These are phyloP conservation scores for Emys orbicularis DNA, from an alignment of 2,797 vertebrate genomes.

Conservation along the genomic window DNA sequence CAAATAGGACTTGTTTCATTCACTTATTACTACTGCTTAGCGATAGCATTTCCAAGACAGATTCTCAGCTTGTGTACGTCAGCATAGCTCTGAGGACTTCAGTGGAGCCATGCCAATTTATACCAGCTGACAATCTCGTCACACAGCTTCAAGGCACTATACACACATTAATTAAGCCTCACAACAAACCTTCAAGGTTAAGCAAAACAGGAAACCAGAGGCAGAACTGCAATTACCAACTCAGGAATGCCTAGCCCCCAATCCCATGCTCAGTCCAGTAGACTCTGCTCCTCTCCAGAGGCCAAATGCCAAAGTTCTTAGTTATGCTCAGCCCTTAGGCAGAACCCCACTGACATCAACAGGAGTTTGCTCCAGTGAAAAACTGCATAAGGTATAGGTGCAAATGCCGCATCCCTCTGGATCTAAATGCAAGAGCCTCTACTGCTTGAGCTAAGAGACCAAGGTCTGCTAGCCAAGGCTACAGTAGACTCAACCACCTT, in stretches of 20 bases:
- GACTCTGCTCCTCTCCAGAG: not conserved
- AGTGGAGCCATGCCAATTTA: not conserved
- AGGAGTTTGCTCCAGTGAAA: not conserved
- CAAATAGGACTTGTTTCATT: not conserved
- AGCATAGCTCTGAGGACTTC: not conserved
- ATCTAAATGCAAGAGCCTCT: fast-evolving
- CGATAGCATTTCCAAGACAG: not conserved
- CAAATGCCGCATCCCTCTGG: not conserved
- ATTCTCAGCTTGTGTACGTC: not conserved
- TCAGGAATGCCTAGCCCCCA: not conserved
- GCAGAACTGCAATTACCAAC: not conserved
- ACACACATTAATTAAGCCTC: slow-evolving; percentile 38
- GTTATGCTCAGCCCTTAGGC: not conserved
- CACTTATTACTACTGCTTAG: not conserved
- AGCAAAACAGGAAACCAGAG: not conserved
- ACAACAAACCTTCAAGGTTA: slow-evolving; percentile 13
- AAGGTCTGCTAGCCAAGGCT: fast-evolving
- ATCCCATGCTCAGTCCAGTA: not conserved
- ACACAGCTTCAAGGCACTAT: slow-evolving; percentile 1
- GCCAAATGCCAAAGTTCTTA: not conserved
- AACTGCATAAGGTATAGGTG: not conserved
- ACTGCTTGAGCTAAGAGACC: not conserved
- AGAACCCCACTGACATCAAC: not conserved
- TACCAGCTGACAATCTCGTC: not conserved
- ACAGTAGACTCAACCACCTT: not conserved